A percentile compares a stretch with the other conserved stretches of the same genome.
Evolutionary conservation across 2,888 invertebrate genomes (phyloP).

Genomic region (Brachyopa scutellaris): DNA sequence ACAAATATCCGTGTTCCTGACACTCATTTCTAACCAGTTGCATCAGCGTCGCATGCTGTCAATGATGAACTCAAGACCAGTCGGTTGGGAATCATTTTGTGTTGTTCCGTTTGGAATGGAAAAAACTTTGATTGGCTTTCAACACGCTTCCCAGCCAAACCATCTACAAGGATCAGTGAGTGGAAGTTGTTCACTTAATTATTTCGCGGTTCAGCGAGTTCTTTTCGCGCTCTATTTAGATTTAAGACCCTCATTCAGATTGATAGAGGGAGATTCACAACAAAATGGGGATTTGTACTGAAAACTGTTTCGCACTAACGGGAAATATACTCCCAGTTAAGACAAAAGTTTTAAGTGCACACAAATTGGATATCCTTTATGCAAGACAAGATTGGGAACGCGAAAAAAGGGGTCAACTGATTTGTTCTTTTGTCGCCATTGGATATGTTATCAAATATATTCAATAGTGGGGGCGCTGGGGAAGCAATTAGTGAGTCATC

Average conservation of each 20-base stretch:
- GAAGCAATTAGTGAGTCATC: slow-evolving; percentile 51
- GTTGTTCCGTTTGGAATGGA: not conserved
- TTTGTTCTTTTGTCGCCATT: slow-evolving; percentile 5
- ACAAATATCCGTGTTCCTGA: too few species aligned
- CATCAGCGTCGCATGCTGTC: too few species aligned
- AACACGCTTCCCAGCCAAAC: not conserved
- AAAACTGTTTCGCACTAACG: too few species aligned
- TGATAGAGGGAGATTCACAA: slow-evolving; percentile 14
- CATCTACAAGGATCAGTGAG: not conserved
- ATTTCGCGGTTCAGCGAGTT: slow-evolving; percentile 14
- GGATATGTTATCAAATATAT: slow-evolving; percentile 11
- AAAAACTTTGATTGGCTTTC: not conserved
- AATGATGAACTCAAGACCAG: too few species aligned
- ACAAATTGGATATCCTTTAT: too few species aligned
- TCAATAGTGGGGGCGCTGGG: slow-evolving; percentile 4
- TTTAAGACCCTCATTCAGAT: slow-evolving; percentile 22
- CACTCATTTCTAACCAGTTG: too few species aligned
- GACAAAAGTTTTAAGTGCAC: slow-evolving; percentile 39
- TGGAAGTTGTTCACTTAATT: slow-evolving; percentile 17
- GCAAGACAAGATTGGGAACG: not conserved
- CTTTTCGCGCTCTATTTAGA: not conserved
- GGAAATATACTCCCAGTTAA: too few species aligned
- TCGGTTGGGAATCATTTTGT: too few species aligned
- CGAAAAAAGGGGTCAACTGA: slow-evolving; percentile 35
- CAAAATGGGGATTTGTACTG: too few species aligned